These are phyloP conservation scores for Meandrina meandrites DNA, from an alignment of 92 coral and sea anemone genomes.

Conservation along the genomic window DNA sequence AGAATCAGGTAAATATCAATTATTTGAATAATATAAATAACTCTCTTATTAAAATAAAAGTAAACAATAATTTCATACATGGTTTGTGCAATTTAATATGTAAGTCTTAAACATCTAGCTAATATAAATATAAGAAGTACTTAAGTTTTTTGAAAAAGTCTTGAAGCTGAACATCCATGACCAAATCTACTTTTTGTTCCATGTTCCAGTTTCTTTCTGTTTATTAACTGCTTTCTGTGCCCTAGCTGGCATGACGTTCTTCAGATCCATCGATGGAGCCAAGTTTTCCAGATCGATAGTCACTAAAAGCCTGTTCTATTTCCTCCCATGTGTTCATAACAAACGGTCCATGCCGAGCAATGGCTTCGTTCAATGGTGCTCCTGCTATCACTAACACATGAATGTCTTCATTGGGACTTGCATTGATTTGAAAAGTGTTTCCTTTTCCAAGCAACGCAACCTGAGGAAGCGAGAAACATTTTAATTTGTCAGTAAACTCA, in stretches of 20 bases:
- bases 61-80: too few relatives aligned
- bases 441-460: slow-evolving; percentile 87
- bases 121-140: too few relatives aligned
- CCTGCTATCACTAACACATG: slow-evolving; percentile 96
- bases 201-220: slow-evolving; percentile 82
- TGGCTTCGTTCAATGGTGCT: slow-evolving; percentile 84
- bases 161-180: too few relatives aligned
- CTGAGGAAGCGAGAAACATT: slow-evolving; percentile 17
- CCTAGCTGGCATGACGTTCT: slow-evolving; percentile 88
- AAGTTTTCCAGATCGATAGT: slow-evolving; percentile 79
- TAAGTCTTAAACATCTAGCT: too few relatives aligned
- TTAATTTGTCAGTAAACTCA: not conserved
- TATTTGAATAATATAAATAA: too few relatives aligned
- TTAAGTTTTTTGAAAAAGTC: too few relatives aligned
- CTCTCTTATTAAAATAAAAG: too few relatives aligned
- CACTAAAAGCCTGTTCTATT: slow-evolving; percentile 79
- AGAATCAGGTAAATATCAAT: too few relatives aligned
- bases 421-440: slow-evolving; percentile 69
- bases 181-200: slow-evolving; percentile 57
- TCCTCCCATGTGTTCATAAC: slow-evolving; percentile 98
- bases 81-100: too few relatives aligned
- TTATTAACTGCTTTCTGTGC: slow-evolving; percentile 78
- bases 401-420: slow-evolving; percentile 66
- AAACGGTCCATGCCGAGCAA: slow-evolving; percentile 93
- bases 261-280: slow-evolving; percentile 90